phyloP scores from a whole-genome alignment of 2,888 invertebrate species.

The Athrips mouffetella region DNA sequence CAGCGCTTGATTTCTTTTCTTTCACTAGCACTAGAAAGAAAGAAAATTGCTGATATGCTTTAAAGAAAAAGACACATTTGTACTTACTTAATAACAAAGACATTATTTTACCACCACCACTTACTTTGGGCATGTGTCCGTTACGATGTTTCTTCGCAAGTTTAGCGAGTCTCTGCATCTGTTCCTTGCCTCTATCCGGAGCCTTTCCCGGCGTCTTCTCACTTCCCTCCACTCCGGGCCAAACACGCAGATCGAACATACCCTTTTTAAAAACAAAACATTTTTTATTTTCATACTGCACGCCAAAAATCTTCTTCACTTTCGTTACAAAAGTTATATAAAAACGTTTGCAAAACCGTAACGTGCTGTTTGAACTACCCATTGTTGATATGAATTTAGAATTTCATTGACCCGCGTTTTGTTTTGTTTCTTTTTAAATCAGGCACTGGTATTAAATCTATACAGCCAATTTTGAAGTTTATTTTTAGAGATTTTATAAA shows the following conservation, averaged over 20 bases:
- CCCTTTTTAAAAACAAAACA: constrained; percentile 69
- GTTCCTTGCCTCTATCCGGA: constrained; percentile 87
- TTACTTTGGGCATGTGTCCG: constrained; percentile 93
- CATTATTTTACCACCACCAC: too few relatives aligned
- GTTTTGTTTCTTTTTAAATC: neutral
- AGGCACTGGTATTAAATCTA: neutral
- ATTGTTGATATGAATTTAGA: constrained; percentile 29
- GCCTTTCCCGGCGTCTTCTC: constrained; percentile 91
- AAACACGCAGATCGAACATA: constrained; percentile 93
- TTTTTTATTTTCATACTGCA: neutral
- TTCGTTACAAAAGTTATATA: constrained; percentile 30
- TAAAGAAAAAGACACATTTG: too few relatives aligned
- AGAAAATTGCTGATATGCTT: too few relatives aligned
- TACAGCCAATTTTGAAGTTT: neutral
- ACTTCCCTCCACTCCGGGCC: constrained; percentile 92
- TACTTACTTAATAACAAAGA: too few relatives aligned
- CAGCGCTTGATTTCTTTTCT: too few relatives aligned
- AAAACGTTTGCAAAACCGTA: constrained; percentile 29
- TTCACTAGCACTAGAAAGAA: too few relatives aligned
- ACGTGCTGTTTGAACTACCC: constrained; percentile 43
- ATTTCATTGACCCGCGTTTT: neutral
- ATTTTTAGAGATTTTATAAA: neutral
- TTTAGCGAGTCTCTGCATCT: constrained; percentile 93
- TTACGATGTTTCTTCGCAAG: constrained; percentile 95
- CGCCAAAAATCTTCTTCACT: constrained; percentile 34